Conservation (phyloP, 1,140 invertebrate genomes). For the Drosophila bifasciata region DNA sequence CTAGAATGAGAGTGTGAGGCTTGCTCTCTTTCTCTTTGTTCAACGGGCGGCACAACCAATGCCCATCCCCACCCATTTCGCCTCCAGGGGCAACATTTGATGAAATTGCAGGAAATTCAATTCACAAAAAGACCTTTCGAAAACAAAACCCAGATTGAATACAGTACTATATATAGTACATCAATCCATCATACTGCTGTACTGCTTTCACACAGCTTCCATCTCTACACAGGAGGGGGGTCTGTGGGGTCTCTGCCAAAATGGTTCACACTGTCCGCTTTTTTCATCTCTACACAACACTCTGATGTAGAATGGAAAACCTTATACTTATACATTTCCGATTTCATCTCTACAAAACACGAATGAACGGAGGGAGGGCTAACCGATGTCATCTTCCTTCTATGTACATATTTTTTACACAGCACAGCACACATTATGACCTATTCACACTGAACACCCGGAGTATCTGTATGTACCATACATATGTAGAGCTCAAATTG, state of each 20-base stretch:
- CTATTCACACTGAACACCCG: no score
- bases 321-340: no score
- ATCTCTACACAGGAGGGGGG: neutral
- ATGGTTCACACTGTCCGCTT: neutral
- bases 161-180: conserved; percentile 7
- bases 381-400: no score
- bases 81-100: neutral
- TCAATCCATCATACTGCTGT: conserved; percentile 11
- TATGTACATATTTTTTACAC: no score
- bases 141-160: conserved; percentile 32
- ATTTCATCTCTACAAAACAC: no score
- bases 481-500: no score
- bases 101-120: conserved; percentile 80
- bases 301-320: no score
- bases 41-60: neutral
- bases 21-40: neutral
- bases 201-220: conserved; percentile 5
- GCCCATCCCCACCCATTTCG: conserved; percentile 47
- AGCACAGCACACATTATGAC: no score
- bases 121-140: conserved; percentile 54
- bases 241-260: no score
- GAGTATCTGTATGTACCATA: no score
- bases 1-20: neutral
- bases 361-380: no score
- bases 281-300: no score